phyloP scores from a whole-genome alignment of 2,797 vertebrate genomes.

The Benthosema pterotum region DNA sequence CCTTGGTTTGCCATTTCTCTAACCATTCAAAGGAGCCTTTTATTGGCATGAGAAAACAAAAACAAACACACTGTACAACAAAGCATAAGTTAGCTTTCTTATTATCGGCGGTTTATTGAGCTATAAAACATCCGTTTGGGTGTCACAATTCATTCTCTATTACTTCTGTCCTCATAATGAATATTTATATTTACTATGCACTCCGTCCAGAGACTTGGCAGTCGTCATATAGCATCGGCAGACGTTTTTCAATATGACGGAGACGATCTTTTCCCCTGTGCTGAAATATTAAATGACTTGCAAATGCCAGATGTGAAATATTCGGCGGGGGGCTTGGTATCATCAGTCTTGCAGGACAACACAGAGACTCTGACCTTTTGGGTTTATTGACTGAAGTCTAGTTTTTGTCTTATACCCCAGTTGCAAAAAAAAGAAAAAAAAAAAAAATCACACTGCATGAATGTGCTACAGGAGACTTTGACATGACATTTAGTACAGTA shows the following conservation, averaged over 20 bases:
- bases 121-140: too few relatives aligned
- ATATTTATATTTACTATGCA: not conserved
- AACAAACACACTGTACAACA: too few relatives aligned
- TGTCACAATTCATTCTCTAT: too few relatives aligned
- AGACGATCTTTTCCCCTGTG: conserved; percentile 35
- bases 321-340: conserved; percentile 44
- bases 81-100: too few relatives aligned
- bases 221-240: not conserved
- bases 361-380: conserved; percentile 76
- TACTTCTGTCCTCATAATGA: not conserved
- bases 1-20: too few relatives aligned
- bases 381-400: conserved; percentile 65
- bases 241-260: conserved; percentile 11
- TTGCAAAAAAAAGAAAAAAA: conserved; percentile 15
- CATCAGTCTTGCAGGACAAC: conserved; percentile 61
- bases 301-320: conserved; percentile 65
- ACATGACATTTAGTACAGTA: conserved; percentile 71
- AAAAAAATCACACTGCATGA: conserved; percentile 21
- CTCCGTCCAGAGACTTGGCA: not conserved
- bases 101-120: too few relatives aligned
- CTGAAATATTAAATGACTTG: conserved; percentile 49
- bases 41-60: too few relatives aligned
- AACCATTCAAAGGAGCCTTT: too few relatives aligned
- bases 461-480: conserved; percentile 51
- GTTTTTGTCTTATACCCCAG: conserved; percentile 41